Conservation (phyloP, 2,113 vertebrate genomes). For the Larimichthys crocea region DNA sequence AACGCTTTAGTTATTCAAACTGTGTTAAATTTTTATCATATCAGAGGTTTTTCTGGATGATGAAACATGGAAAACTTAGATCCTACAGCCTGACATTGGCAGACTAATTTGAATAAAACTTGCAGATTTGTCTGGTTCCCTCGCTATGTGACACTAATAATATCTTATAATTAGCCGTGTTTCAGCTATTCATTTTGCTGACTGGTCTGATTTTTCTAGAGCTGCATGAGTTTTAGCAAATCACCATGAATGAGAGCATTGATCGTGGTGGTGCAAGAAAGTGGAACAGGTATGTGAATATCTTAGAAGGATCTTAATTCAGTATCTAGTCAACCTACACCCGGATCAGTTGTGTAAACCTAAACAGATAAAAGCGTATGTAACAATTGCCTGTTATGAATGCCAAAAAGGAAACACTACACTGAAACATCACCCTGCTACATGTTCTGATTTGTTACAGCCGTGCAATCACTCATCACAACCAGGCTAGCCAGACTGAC, state of each 20-base stretch:
- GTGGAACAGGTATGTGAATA: background rate
- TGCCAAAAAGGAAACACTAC: slow-evolving; percentile 2
- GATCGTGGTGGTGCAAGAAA: background rate
- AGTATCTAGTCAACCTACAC: background rate
- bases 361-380: background rate
- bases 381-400: background rate
- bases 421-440: background rate
- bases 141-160: no score
- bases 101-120: no score
- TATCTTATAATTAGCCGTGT: background rate
- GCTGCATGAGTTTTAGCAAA: background rate
- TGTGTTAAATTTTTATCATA: background rate
- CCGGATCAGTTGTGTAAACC: background rate
- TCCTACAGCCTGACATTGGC: background rate
- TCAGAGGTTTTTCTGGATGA: background rate
- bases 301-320: background rate
- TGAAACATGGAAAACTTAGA: background rate
- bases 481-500: background rate
- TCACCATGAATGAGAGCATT: background rate
- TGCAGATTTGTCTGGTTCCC: no score
- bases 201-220: background rate
- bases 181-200: background rate
- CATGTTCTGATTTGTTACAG: slow-evolving; percentile 5
- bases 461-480: background rate
- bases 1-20: background rate